These are phyloP conservation scores for Pheosia gnoma DNA, from an alignment of 2,888 invertebrate species.

Conservation along the genomic window DNA sequence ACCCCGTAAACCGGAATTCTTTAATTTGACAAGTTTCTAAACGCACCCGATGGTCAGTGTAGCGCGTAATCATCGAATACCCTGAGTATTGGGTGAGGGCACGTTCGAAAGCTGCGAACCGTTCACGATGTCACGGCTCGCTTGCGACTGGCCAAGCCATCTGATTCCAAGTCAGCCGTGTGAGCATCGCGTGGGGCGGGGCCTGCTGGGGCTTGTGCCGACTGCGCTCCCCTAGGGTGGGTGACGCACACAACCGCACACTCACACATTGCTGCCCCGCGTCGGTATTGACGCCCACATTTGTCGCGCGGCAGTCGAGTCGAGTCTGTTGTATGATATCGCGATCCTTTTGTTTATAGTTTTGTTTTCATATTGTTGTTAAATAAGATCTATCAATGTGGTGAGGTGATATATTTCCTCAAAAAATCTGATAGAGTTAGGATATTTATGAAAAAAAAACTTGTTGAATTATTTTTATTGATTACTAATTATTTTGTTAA, in stretches of 20 bases:
- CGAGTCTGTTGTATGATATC: constrained; percentile 39
- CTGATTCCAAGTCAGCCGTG: constrained; percentile 84
- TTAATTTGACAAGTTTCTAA: constrained; percentile 78
- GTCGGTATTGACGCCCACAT: constrained; percentile 29
- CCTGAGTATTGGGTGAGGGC: constrained; percentile 66
- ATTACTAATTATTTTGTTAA: too few species aligned
- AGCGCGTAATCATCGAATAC: constrained; percentile 81
- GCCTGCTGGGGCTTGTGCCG: constrained; percentile 59
- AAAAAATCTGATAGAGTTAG: neutral
- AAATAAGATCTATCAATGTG: neutral
- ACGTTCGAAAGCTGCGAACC: constrained; percentile 76
- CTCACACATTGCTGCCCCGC: constrained; percentile 46
- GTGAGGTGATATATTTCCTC: constrained; percentile 1
- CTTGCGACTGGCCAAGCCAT: constrained; percentile 82
- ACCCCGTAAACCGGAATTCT: constrained; percentile 65
- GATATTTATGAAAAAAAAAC: neutral
- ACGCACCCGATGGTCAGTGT: constrained; percentile 71
- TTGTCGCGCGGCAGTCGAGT: constrained; percentile 36
- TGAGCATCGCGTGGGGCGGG: constrained; percentile 79
- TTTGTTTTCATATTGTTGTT: constrained; percentile 20
- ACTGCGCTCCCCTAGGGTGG: constrained; percentile 65
- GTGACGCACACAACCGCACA: constrained; percentile 51
- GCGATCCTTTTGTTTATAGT: constrained; percentile 32
- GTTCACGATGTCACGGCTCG: constrained; percentile 83
- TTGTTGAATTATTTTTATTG: neutral